Conservation (phyloP, 2,888 invertebrate genomes). For the Tetrapedia diversipes region DNA sequence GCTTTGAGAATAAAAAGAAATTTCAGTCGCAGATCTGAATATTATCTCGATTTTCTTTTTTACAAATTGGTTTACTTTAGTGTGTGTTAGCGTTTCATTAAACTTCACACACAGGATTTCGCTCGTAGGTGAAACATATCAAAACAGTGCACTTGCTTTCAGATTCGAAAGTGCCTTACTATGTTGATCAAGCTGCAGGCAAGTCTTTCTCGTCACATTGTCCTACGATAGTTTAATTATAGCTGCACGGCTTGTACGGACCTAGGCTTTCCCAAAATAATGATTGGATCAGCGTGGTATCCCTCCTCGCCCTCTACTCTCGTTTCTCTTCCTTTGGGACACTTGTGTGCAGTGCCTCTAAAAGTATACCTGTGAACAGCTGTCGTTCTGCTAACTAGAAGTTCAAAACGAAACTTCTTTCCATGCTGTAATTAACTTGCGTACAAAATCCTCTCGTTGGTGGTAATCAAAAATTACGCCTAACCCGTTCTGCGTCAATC, state of each 20-base stretch:
- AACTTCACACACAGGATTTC: neutral
- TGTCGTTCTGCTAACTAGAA: conserved; percentile 49
- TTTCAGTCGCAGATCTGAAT: neutral
- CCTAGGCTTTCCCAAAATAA: conserved; percentile 80
- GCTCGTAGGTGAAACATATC: neutral
- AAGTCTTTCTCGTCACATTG: conserved; percentile 71
- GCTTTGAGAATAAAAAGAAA: neutral
- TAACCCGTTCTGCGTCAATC: conserved; percentile 23
- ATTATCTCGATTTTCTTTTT: neutral
- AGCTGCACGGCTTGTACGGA: conserved; percentile 75
- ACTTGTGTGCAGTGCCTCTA: conserved; percentile 66
- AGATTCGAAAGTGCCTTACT: conserved; percentile 47
- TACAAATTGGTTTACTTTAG: neutral
- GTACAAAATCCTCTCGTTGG: neutral
- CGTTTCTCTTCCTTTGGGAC: conserved; percentile 66
- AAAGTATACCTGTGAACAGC: conserved; percentile 64
- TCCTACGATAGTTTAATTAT: conserved; percentile 80
- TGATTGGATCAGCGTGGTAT: conserved; percentile 79
- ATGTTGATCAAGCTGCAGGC: conserved; percentile 67
- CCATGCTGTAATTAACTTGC: conserved; percentile 7
- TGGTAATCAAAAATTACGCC: conserved; percentile 31
- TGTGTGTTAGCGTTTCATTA: neutral
- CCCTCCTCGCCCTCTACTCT: conserved; percentile 60
- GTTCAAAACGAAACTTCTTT: conserved; percentile 16
- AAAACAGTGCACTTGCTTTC: conserved; percentile 4